These are phyloP conservation scores for Bombus soroeensis DNA, from an alignment of 1,140 invertebrate species.

Conservation along the genomic window DNA sequence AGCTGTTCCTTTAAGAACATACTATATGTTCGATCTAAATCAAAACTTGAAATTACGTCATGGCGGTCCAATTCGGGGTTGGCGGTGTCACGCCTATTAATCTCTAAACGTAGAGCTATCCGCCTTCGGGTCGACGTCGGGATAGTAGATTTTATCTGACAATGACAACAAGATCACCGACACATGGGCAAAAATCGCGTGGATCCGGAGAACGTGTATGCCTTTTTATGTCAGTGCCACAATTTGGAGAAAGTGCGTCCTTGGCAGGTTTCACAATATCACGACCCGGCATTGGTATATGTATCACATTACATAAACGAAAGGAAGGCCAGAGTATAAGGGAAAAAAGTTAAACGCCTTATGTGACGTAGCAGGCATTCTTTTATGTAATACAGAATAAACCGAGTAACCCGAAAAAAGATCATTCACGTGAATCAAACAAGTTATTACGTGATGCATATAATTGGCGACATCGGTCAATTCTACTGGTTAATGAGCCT, in stretches of 20 bases:
- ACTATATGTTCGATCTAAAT: neutral
- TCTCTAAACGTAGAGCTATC: neutral
- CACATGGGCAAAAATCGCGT: slow-evolving; percentile 29
- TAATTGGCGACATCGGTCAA: neutral
- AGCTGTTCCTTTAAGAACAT: neutral
- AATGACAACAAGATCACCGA: slow-evolving; percentile 47
- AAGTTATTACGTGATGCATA: neutral
- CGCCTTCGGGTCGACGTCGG: neutral
- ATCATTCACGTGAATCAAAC: neutral
- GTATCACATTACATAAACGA: slow-evolving; percentile 55
- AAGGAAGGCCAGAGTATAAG: slow-evolving; percentile 31
- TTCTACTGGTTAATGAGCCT: neutral
- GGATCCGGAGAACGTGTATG: slow-evolving; percentile 41
- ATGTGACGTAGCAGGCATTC: slow-evolving; percentile 19
- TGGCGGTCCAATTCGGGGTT: neutral
- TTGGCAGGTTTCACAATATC: slow-evolving; percentile 63
- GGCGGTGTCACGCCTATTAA: neutral
- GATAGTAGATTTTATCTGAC: slow-evolving; percentile 16
- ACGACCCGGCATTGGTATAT: slow-evolving; percentile 48
- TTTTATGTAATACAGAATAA: slow-evolving; percentile 5
- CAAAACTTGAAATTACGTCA: slow-evolving; percentile 3
- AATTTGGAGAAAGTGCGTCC: slow-evolving; percentile 68
- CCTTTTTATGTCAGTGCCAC: slow-evolving; percentile 56
- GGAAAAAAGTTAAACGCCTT: neutral
- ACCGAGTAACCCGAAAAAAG: neutral